Evolutionary conservation across 2,888 invertebrate genomes (phyloP).

Genomic region (Sericinus montela): DNA sequence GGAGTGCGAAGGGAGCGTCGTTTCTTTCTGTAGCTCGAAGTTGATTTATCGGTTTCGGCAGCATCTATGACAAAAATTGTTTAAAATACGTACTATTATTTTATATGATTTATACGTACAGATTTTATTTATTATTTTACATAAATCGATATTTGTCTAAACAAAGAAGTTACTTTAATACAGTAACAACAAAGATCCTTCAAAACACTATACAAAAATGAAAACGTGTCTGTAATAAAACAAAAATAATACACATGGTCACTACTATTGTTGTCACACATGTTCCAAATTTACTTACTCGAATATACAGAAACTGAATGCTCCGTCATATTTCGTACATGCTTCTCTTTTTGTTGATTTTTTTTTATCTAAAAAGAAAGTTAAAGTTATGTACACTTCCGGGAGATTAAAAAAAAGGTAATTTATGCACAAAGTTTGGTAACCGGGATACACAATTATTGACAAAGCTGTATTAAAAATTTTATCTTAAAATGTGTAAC

Average conservation of each 20-base stretch:
- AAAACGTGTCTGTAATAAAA: no score
- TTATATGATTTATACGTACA: no score
- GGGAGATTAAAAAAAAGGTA: no score
- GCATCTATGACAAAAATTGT: slow-evolving; percentile 39
- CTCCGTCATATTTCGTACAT: slow-evolving; percentile 45
- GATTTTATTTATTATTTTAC: no score
- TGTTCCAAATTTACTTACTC: slow-evolving; percentile 52
- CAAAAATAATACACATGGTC: no score
- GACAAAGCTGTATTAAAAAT: no score
- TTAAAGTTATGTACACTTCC: slow-evolving; percentile 10
- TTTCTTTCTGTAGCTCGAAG: slow-evolving; percentile 63
- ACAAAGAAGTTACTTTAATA: background rate
- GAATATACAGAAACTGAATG: slow-evolving; percentile 55
- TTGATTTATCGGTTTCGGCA: slow-evolving; percentile 59
- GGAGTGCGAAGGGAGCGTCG: slow-evolving; percentile 52
- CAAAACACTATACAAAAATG: no score
- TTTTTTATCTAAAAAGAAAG: slow-evolving; percentile 54
- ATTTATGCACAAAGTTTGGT: no score
- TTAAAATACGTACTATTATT: background rate
- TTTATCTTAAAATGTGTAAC: no score
- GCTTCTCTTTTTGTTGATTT: slow-evolving; percentile 60
- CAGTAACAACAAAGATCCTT: no score
- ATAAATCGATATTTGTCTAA: slow-evolving; percentile 1
- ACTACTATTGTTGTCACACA: no score
- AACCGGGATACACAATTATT: no score